Evolutionary conservation across 30 jellyfish, hydroid and myxozoan genomes (phyloP), one percentile per base, ranked within the genome.

Genomic region (Clytia hemisphaerica): DNA sequence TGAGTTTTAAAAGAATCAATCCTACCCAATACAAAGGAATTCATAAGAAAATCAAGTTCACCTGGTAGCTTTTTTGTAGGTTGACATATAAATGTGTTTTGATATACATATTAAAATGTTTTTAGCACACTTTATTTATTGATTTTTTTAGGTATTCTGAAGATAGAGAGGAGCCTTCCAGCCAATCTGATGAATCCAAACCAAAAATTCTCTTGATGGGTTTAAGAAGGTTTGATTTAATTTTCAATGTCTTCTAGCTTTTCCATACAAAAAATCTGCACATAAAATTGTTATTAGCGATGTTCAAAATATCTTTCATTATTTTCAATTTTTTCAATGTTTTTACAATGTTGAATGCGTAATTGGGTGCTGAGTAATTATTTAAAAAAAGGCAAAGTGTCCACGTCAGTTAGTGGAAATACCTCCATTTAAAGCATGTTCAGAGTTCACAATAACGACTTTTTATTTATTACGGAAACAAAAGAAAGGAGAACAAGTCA

Each of bases 181-280:
- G 79, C 4, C 93, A 73, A 32, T 80, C 71, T 37, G 95, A 85
- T 15, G 93, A 72, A 33, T 71, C 33, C 37, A 85, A 85, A 40
- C 95, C 95, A 42, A 85, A 85, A 61, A 85, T 85, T 30, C 76
- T 85, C 3, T 53, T 85, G 37, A 85, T 85, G 95, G 95, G 95
- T 3, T 42, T 85, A 28, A 68, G 93, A 40, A 74, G 95, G 95
- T 83, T 38, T 30, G 75, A 27, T 9, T 58, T 12, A 5, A 22
- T 58, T 58, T 12, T 9, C 31, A 21, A 22, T 26, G 21, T 3
- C 55, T 6, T 66, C 0, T 4, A 28, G 6, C 12, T 30, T 42
- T 42, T n/a, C n/a, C 15, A 42, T 42, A 4, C 25, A n/a, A 50
- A n/a, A 7, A 33, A 4, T 27, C 4, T 33, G 19, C 64, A 50